Conservation (phyloP, 2,888 invertebrate species). For the Agonopterix alstromeriana region DNA sequence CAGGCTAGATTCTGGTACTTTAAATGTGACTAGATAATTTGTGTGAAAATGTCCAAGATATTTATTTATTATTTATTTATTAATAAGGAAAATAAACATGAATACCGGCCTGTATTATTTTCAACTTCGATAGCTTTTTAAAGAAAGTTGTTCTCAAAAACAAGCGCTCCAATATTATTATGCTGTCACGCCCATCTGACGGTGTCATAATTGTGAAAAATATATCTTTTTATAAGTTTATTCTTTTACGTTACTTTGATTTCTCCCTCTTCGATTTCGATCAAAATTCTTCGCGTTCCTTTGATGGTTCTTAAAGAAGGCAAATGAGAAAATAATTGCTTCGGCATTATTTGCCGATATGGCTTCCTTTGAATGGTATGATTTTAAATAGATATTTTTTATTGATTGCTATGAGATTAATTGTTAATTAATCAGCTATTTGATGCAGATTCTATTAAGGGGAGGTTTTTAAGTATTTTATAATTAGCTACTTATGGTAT, state of each 20-base stretch:
- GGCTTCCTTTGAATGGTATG: constrained; percentile 33
- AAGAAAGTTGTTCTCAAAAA: constrained; percentile 37
- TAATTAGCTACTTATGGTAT: too few relatives aligned
- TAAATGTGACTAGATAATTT: too few relatives aligned
- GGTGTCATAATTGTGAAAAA: constrained; percentile 57
- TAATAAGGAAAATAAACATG: background rate
- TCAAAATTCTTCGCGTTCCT: constrained; percentile 51
- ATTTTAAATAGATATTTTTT: constrained; percentile 18
- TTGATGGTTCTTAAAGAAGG: constrained; percentile 46
- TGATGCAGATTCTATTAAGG: constrained; percentile 16
- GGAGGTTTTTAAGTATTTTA: background rate
- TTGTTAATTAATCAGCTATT: constrained; percentile 43
- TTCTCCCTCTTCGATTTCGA: constrained; percentile 50
- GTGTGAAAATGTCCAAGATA: too few relatives aligned
- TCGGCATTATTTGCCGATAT: constrained; percentile 50
- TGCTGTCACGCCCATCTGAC: constrained; percentile 55
- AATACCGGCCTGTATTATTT: constrained; percentile 33
- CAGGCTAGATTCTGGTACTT: too few relatives aligned
- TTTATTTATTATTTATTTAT: too few relatives aligned
- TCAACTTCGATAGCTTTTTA: constrained; percentile 31
- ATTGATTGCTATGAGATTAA: constrained; percentile 28
- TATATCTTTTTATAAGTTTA: constrained; percentile 25
- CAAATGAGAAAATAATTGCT: constrained; percentile 65
- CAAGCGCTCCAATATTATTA: constrained; percentile 34
- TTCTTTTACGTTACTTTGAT: constrained; percentile 46